phyloP scores from a whole-genome alignment of 2,888 invertebrate species.

The Xylophagus ater region DNA sequence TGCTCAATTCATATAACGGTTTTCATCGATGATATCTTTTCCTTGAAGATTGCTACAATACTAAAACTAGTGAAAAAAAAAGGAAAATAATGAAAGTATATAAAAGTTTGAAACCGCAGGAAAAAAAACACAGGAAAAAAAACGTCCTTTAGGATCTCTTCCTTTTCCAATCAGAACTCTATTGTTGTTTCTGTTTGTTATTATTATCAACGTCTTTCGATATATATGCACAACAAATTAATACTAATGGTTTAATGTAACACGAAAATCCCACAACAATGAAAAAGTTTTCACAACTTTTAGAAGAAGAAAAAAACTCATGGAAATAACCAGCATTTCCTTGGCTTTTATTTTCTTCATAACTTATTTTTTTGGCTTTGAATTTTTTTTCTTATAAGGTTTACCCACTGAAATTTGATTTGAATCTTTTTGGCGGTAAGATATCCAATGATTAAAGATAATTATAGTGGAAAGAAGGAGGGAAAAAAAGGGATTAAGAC shows the following conservation, averaged over 20 bases:
- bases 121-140: too few species aligned
- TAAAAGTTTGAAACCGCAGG: too few species aligned
- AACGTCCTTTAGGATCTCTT: slow-evolving; percentile 4
- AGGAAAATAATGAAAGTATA: neutral
- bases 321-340: too few species aligned
- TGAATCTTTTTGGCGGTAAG: slow-evolving; percentile 14
- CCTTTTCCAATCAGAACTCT: slow-evolving; percentile 2
- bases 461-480: slow-evolving; percentile 13
- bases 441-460: slow-evolving; percentile 15
- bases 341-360: too few species aligned
- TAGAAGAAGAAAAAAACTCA: too few species aligned
- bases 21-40: slow-evolving; percentile 3
- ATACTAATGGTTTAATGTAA: slow-evolving; percentile 20
- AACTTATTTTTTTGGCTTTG: too few species aligned
- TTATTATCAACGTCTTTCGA: slow-evolving; percentile 5
- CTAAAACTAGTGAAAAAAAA: neutral
- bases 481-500: too few species aligned
- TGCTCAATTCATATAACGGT: slow-evolving; percentile 6
- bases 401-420: slow-evolving; percentile 16
- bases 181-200: neutral
- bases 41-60: neutral
- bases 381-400: neutral
- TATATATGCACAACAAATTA: slow-evolving; percentile 19
- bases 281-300: slow-evolving; percentile 18
- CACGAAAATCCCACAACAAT: slow-evolving; percentile 18